Conservation (phyloP, 64 coral and sea anemone genomes). For the Hydrozoanthus tunicans region DNA sequence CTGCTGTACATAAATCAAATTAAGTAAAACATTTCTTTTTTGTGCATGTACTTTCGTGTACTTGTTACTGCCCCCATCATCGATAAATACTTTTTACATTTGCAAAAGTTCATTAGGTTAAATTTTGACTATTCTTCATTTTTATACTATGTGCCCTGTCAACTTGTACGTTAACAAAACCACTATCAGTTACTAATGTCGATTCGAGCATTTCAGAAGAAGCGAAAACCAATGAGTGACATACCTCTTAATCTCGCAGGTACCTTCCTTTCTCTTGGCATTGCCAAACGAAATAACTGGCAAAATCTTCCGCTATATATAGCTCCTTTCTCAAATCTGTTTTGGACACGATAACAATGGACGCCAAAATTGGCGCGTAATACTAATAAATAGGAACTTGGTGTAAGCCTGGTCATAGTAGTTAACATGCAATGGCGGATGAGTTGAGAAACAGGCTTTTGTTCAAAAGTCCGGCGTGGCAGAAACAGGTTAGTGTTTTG, state of each 20-base stretch:
- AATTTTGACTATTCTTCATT: no score
- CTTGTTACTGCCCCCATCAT: no score
- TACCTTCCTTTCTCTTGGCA: conserved; percentile 42
- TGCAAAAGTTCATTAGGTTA: no score
- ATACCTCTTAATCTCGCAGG: conserved; percentile 20
- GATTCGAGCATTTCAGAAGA: background rate
- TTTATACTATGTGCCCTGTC: no score
- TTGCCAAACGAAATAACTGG: background rate
- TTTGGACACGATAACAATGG: conserved; percentile 38
- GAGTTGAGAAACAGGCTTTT: conserved; percentile 28
- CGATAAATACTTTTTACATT: no score
- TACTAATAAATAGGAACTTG: conserved; percentile 6
- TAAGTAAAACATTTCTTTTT: no score
- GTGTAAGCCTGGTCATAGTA: background rate
- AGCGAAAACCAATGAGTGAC: background rate
- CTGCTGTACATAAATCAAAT: no score
- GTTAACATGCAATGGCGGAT: conserved; percentile 1
- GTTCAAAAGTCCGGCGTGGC: conserved; percentile 15
- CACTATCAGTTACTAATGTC: no score
- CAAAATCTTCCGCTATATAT: background rate
- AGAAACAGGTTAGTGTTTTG: conserved; percentile 5
- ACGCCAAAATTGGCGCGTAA: conserved; percentile 44
- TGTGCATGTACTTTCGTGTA: no score
- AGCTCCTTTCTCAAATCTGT: background rate
- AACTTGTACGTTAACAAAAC: no score